These are phyloP conservation scores for Etheostoma cragini DNA, from an alignment of 2,113 vertebrate genomes.

Conservation along the genomic window DNA sequence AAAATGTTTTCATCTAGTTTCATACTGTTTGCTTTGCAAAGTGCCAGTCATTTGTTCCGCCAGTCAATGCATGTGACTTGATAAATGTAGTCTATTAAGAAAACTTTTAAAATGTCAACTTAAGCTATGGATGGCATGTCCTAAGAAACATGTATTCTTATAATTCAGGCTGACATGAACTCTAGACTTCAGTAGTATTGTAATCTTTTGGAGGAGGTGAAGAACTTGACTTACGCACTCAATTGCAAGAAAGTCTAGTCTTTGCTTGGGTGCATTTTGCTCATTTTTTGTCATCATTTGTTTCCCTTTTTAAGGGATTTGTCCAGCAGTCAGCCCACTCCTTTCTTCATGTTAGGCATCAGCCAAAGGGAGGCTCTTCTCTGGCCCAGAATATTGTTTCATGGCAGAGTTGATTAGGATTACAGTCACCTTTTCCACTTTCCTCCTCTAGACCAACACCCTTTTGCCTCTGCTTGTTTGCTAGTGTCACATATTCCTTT, in stretches of 20 bases:
- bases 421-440: slow-evolving; percentile 18
- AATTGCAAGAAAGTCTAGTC: background rate
- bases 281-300: background rate
- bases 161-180: background rate
- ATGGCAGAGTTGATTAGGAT: slow-evolving; percentile 45
- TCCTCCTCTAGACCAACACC: slow-evolving; percentile 29
- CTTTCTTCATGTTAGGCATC: background rate
- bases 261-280: background rate
- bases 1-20: background rate
- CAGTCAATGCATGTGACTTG: background rate
- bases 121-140: background rate
- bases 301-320: slow-evolving; percentile 7
- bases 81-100: no score
- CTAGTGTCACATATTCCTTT: slow-evolving; percentile 53
- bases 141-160: background rate
- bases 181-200: background rate
- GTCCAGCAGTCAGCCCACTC: background rate
- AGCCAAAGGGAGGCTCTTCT: slow-evolving; percentile 7
- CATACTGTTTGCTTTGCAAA: background rate
- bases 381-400: slow-evolving; percentile 16
- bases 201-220: background rate
- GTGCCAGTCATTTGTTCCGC: background rate
- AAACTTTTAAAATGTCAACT: background rate
- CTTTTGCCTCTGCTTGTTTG: slow-evolving; percentile 6
- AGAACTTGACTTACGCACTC: background rate